Conservation (phyloP, 2,113 vertebrate species). For the Bujurquina vittata region DNA sequence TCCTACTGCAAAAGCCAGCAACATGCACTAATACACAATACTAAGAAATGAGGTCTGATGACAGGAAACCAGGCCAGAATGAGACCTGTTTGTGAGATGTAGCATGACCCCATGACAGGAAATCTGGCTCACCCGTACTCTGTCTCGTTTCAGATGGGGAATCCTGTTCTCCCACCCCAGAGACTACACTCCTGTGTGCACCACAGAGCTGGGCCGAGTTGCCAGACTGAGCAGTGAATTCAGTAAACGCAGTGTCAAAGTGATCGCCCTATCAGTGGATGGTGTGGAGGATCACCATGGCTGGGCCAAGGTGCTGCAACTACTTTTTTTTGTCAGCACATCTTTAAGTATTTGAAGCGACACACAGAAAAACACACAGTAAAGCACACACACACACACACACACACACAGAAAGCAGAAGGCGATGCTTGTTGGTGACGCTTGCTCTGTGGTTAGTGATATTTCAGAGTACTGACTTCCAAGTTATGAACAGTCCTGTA, state of each 20-base stretch:
- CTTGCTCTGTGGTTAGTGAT: neutral
- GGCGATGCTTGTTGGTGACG: neutral
- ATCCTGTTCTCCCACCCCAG: conserved; percentile 93
- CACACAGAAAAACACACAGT: no score
- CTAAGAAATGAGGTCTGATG: neutral
- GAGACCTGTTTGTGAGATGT: neutral
- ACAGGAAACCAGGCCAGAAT: neutral
- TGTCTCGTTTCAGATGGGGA: conserved; percentile 85
- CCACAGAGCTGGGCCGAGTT: conserved; percentile 90
- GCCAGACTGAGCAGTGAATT: conserved; percentile 85
- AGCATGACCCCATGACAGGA: neutral
- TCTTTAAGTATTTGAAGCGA: neutral
- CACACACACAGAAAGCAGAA: neutral
- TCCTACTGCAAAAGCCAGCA: neutral
- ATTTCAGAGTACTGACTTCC: neutral
- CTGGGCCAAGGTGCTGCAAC: conserved; percentile 87
- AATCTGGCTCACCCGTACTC: neutral
- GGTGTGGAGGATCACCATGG: conserved; percentile 86
- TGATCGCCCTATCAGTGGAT: conserved; percentile 93
- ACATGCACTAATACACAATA: neutral
- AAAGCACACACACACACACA: no score
- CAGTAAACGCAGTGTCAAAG: conserved; percentile 85
- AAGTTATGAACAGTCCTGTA: neutral
- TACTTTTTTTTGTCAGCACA: no score
- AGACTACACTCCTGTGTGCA: conserved; percentile 94